Conservation (phyloP, 2,888 invertebrate genomes). For the Polydrusus tereticollis region DNA sequence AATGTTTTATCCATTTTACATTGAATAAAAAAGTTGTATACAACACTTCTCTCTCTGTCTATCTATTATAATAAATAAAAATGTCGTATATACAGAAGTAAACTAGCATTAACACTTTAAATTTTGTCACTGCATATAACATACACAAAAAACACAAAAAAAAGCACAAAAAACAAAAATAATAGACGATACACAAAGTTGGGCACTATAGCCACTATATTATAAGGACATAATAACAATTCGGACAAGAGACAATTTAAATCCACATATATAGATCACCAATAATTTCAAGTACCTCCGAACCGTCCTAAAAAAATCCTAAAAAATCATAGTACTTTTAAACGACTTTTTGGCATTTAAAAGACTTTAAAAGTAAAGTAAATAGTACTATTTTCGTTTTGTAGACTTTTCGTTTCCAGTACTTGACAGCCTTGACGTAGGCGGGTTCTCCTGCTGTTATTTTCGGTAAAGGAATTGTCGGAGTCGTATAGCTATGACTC, state of each 20-base stretch:
- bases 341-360: conserved; percentile 20
- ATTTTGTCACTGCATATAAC: neutral
- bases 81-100: neutral
- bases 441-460: conserved; percentile 57
- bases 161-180: conserved; percentile 38
- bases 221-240: conserved; percentile 38
- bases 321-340: conserved; percentile 30
- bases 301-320: conserved; percentile 23
- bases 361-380: conserved; percentile 18
- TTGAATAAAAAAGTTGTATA: no score
- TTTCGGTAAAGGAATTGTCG: conserved; percentile 48
- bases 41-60: no score
- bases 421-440: conserved; percentile 63
- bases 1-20: no score
- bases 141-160: conserved; percentile 25
- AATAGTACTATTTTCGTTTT: conserved; percentile 63
- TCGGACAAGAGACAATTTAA: conserved; percentile 34
- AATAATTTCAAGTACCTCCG: conserved; percentile 45
- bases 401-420: conserved; percentile 65
- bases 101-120: neutral
- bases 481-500: conserved; percentile 23
- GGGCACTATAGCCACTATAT: conserved; percentile 23
- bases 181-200: conserved; percentile 24
- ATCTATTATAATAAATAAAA: no score
- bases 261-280: conserved; percentile 35